Base-by-base conservation (phyloP, 2,888 invertebrate species). In the Brenthis hecate region DNA sequence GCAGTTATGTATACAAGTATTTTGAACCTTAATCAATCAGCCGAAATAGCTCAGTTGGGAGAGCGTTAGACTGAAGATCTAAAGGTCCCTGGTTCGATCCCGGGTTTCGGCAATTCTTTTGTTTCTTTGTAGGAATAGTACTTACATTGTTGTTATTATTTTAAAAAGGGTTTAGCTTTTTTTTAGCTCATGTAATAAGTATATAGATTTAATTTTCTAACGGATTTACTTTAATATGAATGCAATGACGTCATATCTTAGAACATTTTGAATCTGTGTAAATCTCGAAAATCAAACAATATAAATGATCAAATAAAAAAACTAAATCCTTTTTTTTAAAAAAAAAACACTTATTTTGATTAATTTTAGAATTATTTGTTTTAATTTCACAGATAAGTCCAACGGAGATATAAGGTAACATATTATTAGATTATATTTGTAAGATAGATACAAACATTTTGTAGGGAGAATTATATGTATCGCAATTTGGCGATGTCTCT, bases 1-100 rank as follows among this genome's bases (percentile, higher is more conserved):
- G n/a, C 19, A 28, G 14, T 83, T 81, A 78, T 83, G 55, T 65
- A 13, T 64, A 56, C 13, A 32, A 65, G 72, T 65, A 79, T 85
- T 87, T 83, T 68, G 62, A 2, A 0, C 0, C 0, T 0, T 0
- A 0, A 0, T 0, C 13, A 71, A 76, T 56, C 53, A 60, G 94
- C 94, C 94, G 94, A 94, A 94, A 94, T 94, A 94, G 94, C 94
- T 94, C 94, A 94, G 94, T 94, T 89, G 94, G 94, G 94, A 94
- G 94, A 94, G 93, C 91, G 94, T 95, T 92, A 92, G 94, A 93
- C 94, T 94, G 94, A 94, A 94, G 94, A 94, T 94, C 94, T 94
- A 94, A 94, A 94, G 94, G 94, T 94, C 94, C 94, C 94, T 94
- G 94, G 94, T 94, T 94, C 94, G 93, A 94, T 94, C 94, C 94